phyloP scores from a whole-genome alignment of 2,888 invertebrate species.

The Alloscopus bannaensis region DNA sequence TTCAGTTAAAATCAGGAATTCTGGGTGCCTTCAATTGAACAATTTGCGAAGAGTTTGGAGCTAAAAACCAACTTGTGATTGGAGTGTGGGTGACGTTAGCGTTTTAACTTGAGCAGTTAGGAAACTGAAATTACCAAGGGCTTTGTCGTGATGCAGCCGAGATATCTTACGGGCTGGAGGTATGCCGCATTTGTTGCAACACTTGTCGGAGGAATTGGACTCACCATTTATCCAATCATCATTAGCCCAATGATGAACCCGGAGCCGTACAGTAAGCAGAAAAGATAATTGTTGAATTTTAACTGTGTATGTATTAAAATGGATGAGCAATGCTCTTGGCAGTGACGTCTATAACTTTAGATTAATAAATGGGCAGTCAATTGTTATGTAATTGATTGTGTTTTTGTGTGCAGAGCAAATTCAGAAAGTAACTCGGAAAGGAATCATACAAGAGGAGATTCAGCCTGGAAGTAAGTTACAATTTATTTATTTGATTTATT shows the following conservation, averaged over 20 bases:
- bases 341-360: neutral
- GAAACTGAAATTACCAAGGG: no score
- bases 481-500: conserved; percentile 5
- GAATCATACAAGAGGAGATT: conserved; percentile 79
- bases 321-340: neutral
- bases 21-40: no score
- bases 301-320: neutral
- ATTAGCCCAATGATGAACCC: conserved; percentile 81
- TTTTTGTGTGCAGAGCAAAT: conserved; percentile 76
- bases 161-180: conserved; percentile 78
- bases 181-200: conserved; percentile 78
- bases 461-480: conserved; percentile 82
- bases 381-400: conserved; percentile 21
- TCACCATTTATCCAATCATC: conserved; percentile 80
- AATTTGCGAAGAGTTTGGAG: no score
- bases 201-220: conserved; percentile 79
- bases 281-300: neutral
- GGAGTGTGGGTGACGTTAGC: no score
- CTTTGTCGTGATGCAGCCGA: no score
- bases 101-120: no score
- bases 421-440: conserved; percentile 78
- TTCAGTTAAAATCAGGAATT: no score
- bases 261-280: conserved; percentile 80
- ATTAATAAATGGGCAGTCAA: conserved; percentile 10
- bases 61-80: no score